These are phyloP conservation scores for Rhabditophanes sp. DNA, from an alignment of 2,888 invertebrate genomes.

Conservation along the genomic window DNA sequence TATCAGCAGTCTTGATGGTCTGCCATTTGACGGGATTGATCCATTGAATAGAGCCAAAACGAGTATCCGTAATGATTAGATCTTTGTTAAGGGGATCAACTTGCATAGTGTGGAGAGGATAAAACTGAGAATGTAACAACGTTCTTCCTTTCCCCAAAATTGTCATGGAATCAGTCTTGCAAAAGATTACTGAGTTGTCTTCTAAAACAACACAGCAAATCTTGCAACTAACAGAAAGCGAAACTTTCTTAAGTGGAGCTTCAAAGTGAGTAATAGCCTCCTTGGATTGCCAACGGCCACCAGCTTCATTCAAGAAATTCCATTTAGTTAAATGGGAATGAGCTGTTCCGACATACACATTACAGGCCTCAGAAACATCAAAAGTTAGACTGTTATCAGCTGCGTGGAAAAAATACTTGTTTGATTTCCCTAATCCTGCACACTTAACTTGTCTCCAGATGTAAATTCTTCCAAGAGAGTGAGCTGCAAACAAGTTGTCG, in stretches of 20 bases:
- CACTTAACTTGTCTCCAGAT: too few relatives aligned
- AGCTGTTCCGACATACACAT: too few relatives aligned
- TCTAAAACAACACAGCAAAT: conserved; percentile 12
- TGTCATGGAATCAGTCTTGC: conserved; percentile 22
- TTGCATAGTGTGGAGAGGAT: conserved; percentile 2
- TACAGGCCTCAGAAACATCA: too few relatives aligned
- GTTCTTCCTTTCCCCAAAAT: conserved; percentile 10
- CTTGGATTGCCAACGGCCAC: conserved; percentile 10
- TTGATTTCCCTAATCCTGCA: too few relatives aligned
- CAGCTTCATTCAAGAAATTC: conserved; percentile 12
- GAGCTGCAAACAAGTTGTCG: conserved; percentile 10
- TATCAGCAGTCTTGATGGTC: too few relatives aligned
- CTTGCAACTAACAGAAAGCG: conserved; percentile 9
- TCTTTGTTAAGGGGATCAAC: conserved; percentile 15
- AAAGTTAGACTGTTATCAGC: conserved; percentile 10
- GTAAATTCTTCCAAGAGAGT: conserved; percentile 15
- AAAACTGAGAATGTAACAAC: conserved; percentile 8
- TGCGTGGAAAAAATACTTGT: neutral
- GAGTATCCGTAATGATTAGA: conserved; percentile 19
- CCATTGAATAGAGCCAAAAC: conserved; percentile 30
- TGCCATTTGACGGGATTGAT: conserved; percentile 17
- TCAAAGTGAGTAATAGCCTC: conserved; percentile 11
- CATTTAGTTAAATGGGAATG: conserved; percentile 11
- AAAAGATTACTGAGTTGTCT: conserved; percentile 23
- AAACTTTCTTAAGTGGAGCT: conserved; percentile 8